Evolutionary conservation across 2,797 vertebrate species (phyloP).

Genomic region (Chromobotia macracanthus): DNA sequence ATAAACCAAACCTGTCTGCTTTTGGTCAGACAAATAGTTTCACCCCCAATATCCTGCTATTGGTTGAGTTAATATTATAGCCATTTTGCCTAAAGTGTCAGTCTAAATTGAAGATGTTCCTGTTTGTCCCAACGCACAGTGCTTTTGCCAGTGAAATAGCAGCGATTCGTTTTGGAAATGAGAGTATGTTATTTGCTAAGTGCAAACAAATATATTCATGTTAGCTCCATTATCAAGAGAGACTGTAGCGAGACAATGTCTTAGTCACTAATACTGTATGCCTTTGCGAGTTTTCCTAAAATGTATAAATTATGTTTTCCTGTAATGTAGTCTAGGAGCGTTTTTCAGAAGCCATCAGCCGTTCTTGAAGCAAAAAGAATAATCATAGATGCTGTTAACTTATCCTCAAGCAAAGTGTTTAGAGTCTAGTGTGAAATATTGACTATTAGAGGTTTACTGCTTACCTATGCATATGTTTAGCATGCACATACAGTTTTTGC

Average conservation of each 20-base stretch:
- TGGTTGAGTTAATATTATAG: no score
- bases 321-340: background rate
- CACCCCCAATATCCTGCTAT: no score
- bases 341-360: constrained; percentile 17
- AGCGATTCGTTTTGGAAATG: constrained; percentile 19
- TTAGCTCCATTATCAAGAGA: constrained; percentile 12
- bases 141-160: constrained; percentile 2
- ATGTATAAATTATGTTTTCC: constrained; percentile 15
- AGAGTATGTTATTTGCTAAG: constrained; percentile 2
- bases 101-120: background rate
- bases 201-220: constrained; percentile 12
- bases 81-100: background rate
- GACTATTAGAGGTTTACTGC: constrained; percentile 3
- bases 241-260: background rate
- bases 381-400: constrained; percentile 41
- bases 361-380: constrained; percentile 21
- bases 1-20: background rate
- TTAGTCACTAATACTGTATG: background rate
- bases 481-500: background rate
- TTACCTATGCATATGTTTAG: background rate
- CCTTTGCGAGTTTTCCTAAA: constrained; percentile 1
- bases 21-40: background rate
- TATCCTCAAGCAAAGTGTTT: constrained; percentile 35
- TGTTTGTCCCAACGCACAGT: constrained; percentile 3
- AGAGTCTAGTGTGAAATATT: constrained; percentile 29